Evolutionary conservation across 2,888 invertebrate species (phyloP).

Genomic region (Nebria brevicollis): DNA sequence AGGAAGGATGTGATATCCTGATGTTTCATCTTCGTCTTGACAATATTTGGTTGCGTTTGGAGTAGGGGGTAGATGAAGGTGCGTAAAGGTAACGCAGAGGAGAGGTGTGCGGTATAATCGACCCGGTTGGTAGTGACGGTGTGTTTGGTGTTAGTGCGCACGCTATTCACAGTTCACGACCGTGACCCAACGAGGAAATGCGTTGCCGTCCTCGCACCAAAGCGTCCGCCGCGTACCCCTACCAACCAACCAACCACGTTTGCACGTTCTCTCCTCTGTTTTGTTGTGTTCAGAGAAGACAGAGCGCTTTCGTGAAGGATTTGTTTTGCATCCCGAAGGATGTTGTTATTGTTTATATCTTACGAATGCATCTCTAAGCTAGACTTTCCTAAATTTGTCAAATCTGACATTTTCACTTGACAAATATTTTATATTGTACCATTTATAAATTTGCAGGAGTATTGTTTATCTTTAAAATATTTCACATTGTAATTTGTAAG

Average conservation of each 20-base stretch:
- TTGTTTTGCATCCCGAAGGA: constrained; percentile 8
- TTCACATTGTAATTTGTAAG: no score
- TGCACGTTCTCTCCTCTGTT: neutral
- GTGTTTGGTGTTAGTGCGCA: neutral
- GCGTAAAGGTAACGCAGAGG: constrained; percentile 6
- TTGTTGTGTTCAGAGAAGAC: neutral
- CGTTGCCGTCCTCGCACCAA: constrained; percentile 24
- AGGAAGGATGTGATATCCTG: neutral
- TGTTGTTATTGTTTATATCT: constrained; percentile 1
- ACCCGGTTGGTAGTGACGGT: constrained; percentile 11
- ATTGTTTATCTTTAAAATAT: no score
- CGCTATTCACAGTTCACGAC: constrained; percentile 27
- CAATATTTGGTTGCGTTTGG: no score
- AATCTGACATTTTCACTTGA: neutral
- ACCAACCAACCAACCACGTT: neutral
- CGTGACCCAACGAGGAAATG: constrained; percentile 45
- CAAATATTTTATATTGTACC: neutral
- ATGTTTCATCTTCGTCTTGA: constrained; percentile 5
- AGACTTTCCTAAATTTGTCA: neutral
- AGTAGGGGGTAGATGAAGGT: no score
- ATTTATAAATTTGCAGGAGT: neutral
- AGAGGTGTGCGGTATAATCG: constrained; percentile 35
- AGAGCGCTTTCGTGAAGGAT: constrained; percentile 11
- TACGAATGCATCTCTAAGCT: neutral
- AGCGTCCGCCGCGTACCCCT: neutral